A percentile compares a stretch with the other conserved stretches of the same genome.
Evolutionary conservation across 1,140 invertebrate species (phyloP).

Genomic region (Luehdorfia chinensis): DNA sequence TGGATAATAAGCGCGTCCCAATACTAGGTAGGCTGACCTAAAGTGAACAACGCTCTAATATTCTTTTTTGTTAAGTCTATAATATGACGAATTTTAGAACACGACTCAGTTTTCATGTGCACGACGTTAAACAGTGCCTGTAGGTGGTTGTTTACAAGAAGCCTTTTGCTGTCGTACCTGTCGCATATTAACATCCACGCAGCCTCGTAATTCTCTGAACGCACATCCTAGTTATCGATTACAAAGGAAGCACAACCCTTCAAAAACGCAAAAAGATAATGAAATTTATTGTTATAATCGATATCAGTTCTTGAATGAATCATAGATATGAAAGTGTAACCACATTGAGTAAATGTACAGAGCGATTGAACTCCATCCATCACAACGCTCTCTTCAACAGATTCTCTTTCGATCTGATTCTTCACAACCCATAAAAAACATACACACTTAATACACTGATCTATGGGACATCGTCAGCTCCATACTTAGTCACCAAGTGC

Average conservation of each 20-base stretch:
- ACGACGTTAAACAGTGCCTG: not conserved
- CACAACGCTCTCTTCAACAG: not conserved
- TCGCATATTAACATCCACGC: not conserved
- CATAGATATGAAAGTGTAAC: not conserved
- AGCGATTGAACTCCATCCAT: not conserved
- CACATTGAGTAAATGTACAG: not conserved
- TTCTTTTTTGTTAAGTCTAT: too few relatives aligned
- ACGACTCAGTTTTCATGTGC: too few relatives aligned
- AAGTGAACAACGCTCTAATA: too few relatives aligned
- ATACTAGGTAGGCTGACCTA: too few relatives aligned
- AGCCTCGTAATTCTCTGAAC: not conserved
- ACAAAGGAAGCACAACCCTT: not conserved
- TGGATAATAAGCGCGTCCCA: too few relatives aligned
- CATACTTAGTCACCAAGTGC: not conserved
- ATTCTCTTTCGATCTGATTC: not conserved
- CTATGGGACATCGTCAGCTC: not conserved
- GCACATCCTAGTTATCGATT: not conserved
- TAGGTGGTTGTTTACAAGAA: not conserved
- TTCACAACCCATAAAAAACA: not conserved
- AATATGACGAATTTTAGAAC: too few relatives aligned
- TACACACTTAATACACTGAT: not conserved
- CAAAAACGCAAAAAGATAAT: not conserved
- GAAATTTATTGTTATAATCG: not conserved
- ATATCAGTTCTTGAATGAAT: not conserved
- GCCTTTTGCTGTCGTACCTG: not conserved